Evolutionary conservation across 2,797 vertebrate genomes (phyloP).

Genomic region (Toxotes lorentzi): DNA sequence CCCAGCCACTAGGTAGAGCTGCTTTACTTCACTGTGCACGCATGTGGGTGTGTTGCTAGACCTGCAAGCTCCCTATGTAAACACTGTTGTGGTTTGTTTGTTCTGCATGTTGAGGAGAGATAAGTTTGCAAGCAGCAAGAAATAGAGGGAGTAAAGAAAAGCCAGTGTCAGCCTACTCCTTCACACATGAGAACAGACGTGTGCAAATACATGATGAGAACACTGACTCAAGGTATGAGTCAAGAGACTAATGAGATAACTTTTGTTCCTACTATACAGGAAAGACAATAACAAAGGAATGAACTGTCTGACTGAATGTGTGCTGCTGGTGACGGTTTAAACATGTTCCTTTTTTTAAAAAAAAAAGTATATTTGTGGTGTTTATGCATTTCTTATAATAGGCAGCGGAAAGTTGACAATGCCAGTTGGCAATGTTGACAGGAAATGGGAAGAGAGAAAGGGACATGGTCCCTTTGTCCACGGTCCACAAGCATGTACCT

Average conservation of each 20-base stretch:
- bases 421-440: too few species aligned
- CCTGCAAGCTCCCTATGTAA: slow-evolving; percentile 38
- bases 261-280: neutral
- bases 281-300: slow-evolving; percentile 2
- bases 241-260: neutral
- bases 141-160: slow-evolving; percentile 10
- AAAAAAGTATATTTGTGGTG: neutral
- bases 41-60: slow-evolving; percentile 25
- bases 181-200: neutral
- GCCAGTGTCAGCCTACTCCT: neutral
- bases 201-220: neutral
- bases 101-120: slow-evolving; percentile 7
- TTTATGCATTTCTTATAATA: neutral
- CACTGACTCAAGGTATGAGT: neutral
- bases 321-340: neutral
- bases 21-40: slow-evolving; percentile 10
- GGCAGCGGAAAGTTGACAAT: neutral
- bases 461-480: neutral
- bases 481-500: neutral
- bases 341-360: neutral
- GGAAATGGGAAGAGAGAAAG: neutral
- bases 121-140: neutral
- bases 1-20: slow-evolving; percentile 63
- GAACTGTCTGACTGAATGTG: neutral
- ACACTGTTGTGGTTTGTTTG: slow-evolving; percentile 35